Evolutionary conservation across 2,113 vertebrate genomes (phyloP).

Genomic region (Pachypanchax playfairii): DNA sequence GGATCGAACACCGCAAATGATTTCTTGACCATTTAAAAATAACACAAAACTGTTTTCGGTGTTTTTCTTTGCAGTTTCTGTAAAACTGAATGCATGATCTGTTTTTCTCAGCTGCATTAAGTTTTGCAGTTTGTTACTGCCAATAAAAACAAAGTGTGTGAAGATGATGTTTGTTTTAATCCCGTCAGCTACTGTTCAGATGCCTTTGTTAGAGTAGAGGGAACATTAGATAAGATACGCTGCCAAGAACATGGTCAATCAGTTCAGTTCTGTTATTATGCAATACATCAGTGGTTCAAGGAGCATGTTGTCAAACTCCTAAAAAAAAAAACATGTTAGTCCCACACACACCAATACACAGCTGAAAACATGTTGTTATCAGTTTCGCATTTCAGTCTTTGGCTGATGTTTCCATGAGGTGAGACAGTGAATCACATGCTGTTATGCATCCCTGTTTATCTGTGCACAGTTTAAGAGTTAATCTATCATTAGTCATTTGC

Average conservation of each 20-base stretch:
- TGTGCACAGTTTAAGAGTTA: background rate
- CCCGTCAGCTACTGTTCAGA: conserved; percentile 11
- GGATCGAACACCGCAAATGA: conserved; percentile 19
- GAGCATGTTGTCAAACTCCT: conserved; percentile 36
- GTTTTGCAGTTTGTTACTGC: conserved; percentile 29
- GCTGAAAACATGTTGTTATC: conserved; percentile 61
- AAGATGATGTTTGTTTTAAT: conserved; percentile 47
- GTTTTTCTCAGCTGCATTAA: too few relatives aligned
- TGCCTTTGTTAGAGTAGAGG: conserved; percentile 35
- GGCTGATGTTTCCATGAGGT: conserved; percentile 1
- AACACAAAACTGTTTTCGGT: background rate
- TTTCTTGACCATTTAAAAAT: conserved; percentile 11
- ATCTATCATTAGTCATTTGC: background rate
- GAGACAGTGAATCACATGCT: conserved; percentile 2
- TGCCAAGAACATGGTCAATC: conserved; percentile 41
- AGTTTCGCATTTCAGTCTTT: conserved; percentile 26
- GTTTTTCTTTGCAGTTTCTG: background rate
- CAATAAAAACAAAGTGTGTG: conserved; percentile 17
- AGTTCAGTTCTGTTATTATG: conserved; percentile 40
- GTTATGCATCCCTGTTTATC: conserved; percentile 1
- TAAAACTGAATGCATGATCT: background rate
- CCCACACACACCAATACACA: background rate
- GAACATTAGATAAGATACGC: conserved; percentile 52
- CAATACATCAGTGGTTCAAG: conserved; percentile 39
- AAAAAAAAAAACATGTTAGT: conserved; percentile 15